Evolutionary conservation across 1,140 invertebrate genomes (phyloP).

Genomic region (Sycobia sp.): DNA sequence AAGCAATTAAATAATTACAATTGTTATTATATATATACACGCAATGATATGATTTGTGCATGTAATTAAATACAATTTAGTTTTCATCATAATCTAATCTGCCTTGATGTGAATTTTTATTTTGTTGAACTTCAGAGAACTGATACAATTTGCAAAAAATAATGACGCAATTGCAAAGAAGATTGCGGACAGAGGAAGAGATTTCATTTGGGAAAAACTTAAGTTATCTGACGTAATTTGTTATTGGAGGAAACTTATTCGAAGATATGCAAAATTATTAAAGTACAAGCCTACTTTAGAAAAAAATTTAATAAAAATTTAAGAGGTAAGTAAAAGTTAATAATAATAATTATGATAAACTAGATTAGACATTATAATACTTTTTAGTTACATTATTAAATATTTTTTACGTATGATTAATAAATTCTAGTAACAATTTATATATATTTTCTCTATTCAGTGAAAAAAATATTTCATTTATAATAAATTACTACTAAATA

Average conservation of each 20-base stretch:
- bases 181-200: slow-evolving; percentile 82
- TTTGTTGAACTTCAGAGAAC: slow-evolving; percentile 58
- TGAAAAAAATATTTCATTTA: no score
- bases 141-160: slow-evolving; percentile 78
- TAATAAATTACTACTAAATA: no score
- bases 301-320: slow-evolving; percentile 62
- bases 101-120: no score
- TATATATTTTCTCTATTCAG: no score
- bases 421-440: no score
- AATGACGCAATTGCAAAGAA: slow-evolving; percentile 77
- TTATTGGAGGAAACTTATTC: slow-evolving; percentile 86
- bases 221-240: slow-evolving; percentile 81
- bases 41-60: background rate
- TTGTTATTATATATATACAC: slow-evolving; percentile 21
- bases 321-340: background rate
- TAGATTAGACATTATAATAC: no score
- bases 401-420: no score
- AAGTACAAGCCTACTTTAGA: slow-evolving; percentile 71
- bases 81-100: no score
- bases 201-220: slow-evolving; percentile 85
- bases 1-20: slow-evolving; percentile 38
- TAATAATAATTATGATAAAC: no score
- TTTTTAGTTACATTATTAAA: no score
- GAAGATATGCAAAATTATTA: slow-evolving; percentile 77
- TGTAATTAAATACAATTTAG: no score